Conservation (phyloP, 2,113 vertebrate species). For the Lophius piscatorius region DNA sequence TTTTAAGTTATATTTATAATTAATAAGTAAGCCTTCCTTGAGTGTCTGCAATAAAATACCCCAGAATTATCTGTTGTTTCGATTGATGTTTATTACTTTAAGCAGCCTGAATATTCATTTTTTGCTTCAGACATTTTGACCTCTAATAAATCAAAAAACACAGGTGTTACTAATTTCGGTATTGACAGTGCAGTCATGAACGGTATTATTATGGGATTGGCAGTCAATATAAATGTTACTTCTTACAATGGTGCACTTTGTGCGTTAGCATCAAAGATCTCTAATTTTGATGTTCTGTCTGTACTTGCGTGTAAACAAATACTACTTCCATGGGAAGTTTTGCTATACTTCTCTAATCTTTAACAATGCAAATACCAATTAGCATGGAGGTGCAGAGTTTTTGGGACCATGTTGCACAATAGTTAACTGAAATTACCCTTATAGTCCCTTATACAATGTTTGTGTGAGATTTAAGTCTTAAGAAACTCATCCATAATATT, state of each 20-base stretch:
- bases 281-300: not conserved
- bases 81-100: conserved; percentile 1
- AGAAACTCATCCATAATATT: no score
- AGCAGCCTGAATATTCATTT: not conserved
- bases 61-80: not conserved
- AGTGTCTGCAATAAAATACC: conserved; percentile 54
- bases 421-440: not conserved
- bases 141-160: not conserved
- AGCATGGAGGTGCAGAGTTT: not conserved
- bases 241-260: no score
- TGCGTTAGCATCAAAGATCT: not conserved
- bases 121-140: not conserved
- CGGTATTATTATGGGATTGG: no score
- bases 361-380: not conserved
- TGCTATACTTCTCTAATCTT: not conserved
- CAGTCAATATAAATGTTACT: no score
- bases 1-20: conserved; percentile 34
- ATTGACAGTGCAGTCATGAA: no score
- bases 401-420: not conserved
- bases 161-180: not conserved
- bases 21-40: conserved; percentile 38
- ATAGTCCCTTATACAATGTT: no score
- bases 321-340: not conserved
- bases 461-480: no score
- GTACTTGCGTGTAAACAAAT: not conserved